Conservation (phyloP, 1,140 invertebrate genomes). For the Monomorium pharaonis region DNA sequence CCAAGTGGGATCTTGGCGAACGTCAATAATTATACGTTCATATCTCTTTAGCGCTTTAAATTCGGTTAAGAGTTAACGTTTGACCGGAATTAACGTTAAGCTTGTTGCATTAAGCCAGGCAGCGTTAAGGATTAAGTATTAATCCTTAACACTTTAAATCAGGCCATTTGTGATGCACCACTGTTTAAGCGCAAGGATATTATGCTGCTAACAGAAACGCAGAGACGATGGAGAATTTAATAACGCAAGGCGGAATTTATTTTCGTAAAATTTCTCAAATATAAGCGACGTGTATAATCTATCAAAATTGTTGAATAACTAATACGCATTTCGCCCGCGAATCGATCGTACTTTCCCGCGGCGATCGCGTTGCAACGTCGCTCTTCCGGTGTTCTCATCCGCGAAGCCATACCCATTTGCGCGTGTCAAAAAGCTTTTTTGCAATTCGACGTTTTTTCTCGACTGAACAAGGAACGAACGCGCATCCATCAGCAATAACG, state of each 20-base stretch:
- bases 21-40: neutral
- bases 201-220: neutral
- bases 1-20: neutral
- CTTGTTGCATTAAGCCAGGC: neutral
- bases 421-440: slow-evolving; percentile 40
- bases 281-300: neutral
- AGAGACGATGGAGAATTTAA: neutral
- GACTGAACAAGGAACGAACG: neutral
- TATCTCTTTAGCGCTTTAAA: neutral
- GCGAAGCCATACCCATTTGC: neutral
- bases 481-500: slow-evolving; percentile 2
- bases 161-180: neutral
- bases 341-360: slow-evolving; percentile 3
- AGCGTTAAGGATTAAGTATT: neutral
- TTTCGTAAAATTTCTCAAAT: neutral
- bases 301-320: slow-evolving; percentile 33
- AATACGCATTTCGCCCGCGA: neutral
- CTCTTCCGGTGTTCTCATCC: neutral
- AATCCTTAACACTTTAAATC: neutral
- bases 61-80: too few species aligned
- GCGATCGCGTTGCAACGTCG: neutral
- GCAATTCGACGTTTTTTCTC: slow-evolving; percentile 20
- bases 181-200: neutral
- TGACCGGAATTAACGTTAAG: neutral
- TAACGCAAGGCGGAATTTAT: neutral